Percentiles rank a stretch among this genome's conserved stretches.
Evolutionary conservation across 2,797 vertebrate species (phyloP).

Genomic region (Cossypha heuglini): DNA sequence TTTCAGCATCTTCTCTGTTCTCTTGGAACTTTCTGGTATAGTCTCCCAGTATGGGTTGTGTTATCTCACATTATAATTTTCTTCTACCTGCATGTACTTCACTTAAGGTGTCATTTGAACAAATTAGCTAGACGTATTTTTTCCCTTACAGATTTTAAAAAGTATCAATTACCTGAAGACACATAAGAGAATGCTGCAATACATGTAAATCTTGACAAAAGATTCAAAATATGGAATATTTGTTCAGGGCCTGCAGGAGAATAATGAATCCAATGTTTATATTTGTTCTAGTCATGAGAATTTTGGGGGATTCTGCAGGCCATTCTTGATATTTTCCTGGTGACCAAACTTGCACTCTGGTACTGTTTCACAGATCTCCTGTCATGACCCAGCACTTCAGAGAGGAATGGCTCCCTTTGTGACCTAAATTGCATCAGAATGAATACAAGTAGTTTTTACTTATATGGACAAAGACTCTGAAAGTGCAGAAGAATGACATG

Average conservation of each 20-base stretch:
- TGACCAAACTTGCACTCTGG: neutral
- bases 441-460: neutral
- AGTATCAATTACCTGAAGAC: neutral
- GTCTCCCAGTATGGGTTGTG: neutral
- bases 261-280: neutral
- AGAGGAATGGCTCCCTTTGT: neutral
- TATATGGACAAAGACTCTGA: neutral
- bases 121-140: rapidly evolving
- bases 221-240: neutral
- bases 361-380: neutral
- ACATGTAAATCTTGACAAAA: neutral
- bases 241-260: neutral
- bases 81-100: neutral
- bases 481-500: neutral
- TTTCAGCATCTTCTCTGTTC: neutral
- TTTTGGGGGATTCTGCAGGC: neutral
- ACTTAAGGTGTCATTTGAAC: neutral
- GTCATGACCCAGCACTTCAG: neutral
- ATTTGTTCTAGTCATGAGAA: neutral
- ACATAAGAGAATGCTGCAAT: neutral
- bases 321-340: neutral
- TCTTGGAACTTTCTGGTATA: neutral
- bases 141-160: neutral
- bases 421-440: neutral
- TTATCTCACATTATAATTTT: neutral